Evolutionary conservation across 2,113 vertebrate species (phyloP), one percentile per base, ranked within the genome.

Genomic region (Ibidorhyncha struthersii): DNA sequence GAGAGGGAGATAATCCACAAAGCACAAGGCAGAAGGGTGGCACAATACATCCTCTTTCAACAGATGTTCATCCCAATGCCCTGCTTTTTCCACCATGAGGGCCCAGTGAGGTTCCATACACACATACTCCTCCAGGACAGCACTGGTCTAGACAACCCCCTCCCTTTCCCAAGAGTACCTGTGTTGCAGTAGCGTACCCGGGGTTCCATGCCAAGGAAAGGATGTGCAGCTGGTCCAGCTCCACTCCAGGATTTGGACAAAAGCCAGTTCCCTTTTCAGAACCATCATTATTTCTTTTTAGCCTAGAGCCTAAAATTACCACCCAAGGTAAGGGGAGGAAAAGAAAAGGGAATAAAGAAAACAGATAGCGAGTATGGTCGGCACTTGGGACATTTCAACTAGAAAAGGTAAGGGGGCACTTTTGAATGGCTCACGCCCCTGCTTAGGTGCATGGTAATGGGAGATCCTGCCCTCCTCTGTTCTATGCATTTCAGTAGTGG

Each of bases 341-440:
- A 87, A 82, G 52, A 40, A 59, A 93, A 93, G 20, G 20, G 26
- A 90, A 81, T 59, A 91, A 88, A 96, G 34, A 25, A 89, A 86
- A 17, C 41, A 89, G 82, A 40, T 22, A 59, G 67, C 66, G 36
- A 84, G 19, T 65, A 25, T 93, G 95, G 59, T 26, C 1, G 20
- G 62, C 43, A 76, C 49, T 72, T 84, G 77, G 86, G 95, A 95
- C 79, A 32, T 80, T 56, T 10, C 77, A 69, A 34, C 59, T 59
- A 61, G 69, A 91, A 95, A 96, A 96, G 66, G 72, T 94, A 91
- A 95, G 82, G 63, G 38, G 89, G 69, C 62, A 55, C 62, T 97
- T 93, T 62, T 52, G 58, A 90, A 84, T 40, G 47, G 38, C 36
- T 94, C 79, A 91, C 61, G 29, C 69, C 81, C 40, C 34, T 73